Percentiles rank a stretch among this genome's conserved stretches.
These are phyloP conservation scores for Rosalia funebris DNA, from an alignment of 2,888 invertebrate species.

Conservation along the genomic window DNA sequence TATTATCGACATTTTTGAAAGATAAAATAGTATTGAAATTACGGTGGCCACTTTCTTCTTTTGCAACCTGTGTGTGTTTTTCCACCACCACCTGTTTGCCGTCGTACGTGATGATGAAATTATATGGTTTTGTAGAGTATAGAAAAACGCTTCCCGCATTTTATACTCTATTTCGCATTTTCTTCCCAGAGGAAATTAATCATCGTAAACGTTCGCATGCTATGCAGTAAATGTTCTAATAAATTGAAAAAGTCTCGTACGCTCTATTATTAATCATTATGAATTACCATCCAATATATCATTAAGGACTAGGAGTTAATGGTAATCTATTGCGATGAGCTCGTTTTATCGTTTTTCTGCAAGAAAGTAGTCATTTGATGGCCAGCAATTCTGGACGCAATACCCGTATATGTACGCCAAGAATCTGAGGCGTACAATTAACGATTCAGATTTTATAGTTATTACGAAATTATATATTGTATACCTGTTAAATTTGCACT, in stretches of 20 bases:
- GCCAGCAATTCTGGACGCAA: neutral
- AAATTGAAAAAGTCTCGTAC: slow-evolving; percentile 9
- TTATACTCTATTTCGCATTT: slow-evolving; percentile 1
- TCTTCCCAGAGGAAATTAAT: slow-evolving; percentile 12
- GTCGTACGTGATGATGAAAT: too few relatives aligned
- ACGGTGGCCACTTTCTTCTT: too few relatives aligned
- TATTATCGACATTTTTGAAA: too few relatives aligned
- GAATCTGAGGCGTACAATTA: too few relatives aligned
- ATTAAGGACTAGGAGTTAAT: neutral
- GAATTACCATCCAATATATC: slow-evolving; percentile 10
- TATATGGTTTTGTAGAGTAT: too few relatives aligned
- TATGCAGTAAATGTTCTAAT: neutral
- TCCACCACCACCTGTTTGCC: too few relatives aligned
- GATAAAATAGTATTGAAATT: too few relatives aligned
- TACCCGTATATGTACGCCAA: too few relatives aligned
- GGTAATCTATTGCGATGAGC: neutral
- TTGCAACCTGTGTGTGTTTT: too few relatives aligned
- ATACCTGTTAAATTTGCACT: too few relatives aligned
- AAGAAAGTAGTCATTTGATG: neutral
- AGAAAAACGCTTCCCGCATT: neutral
- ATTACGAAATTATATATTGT: too few relatives aligned
- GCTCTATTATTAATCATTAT: slow-evolving; percentile 14
- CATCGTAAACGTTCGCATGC: slow-evolving; percentile 9
- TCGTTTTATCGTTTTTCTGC: slow-evolving; percentile 3
- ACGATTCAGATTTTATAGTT: too few relatives aligned